Base-by-base conservation (phyloP, 2,888 invertebrate species). In the Gandaritis pyraliata region DNA sequence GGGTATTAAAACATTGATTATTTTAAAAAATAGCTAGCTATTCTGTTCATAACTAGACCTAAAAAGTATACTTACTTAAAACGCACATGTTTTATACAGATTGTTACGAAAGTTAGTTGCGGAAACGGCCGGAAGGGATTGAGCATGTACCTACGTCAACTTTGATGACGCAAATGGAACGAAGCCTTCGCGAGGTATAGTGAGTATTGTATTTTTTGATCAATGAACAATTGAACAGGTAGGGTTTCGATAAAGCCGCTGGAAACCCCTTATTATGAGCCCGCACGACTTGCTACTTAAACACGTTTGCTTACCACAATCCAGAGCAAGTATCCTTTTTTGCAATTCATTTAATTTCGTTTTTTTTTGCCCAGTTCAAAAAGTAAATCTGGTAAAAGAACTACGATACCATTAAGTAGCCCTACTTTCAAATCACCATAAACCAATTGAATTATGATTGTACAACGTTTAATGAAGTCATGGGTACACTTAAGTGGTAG, bases 281-380 rank as follows among this genome's bases (percentile, higher is more conserved):
- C 73, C 77, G 85, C 90, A 90, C 91, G 90, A 60, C 73, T 72
- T 68, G 82, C 71, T 78, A 86, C 91, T 92, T 86, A 84, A 90
- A 90, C 91, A 92, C 91, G 90, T 89, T 80, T 86, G 85, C 82
- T 82, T 80, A 81, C 85, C 82, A 83, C 86, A 84, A 86, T 85
- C 86, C 87, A 79, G 75, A 84, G 81, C 74, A 29, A 6, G 33
- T 33, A 73, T 82, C 81, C 81, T 85, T 84, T 83, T 83, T 78
- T 65, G 64, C 69, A 73, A 80, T 82, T 84, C 77, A 69, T 80
- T 80, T 76, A 77, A 80, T 81, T 81, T 76, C 71, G 61, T 72
- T 76, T 75, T 79, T 75, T 68, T 51, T 38, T 46, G 53, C 15
- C 6, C 15, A 15, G 8, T 41, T 4, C 29, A 29, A 29, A 29